phyloP scores from a whole-genome alignment of 2,113 vertebrate genomes.

The Colossoma macropomum region DNA sequence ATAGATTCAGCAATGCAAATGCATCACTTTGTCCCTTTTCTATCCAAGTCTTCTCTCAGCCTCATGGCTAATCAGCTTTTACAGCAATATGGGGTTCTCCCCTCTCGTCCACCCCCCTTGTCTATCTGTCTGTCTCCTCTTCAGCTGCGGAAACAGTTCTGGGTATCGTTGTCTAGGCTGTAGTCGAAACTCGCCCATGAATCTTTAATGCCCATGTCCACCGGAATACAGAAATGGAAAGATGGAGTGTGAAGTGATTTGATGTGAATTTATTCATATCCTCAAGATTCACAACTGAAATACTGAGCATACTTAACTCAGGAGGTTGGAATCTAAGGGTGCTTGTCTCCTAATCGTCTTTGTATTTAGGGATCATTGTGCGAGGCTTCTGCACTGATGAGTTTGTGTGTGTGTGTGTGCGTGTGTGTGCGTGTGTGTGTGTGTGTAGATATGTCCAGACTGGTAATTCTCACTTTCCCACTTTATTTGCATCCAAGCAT shows the following conservation, averaged over 20 bases:
- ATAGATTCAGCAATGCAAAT: slow-evolving; percentile 1
- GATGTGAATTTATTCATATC: slow-evolving; percentile 28
- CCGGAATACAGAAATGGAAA: slow-evolving; percentile 17
- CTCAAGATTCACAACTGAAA: slow-evolving; percentile 3
- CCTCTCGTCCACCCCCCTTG: neutral
- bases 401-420: neutral
- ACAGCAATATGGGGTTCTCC: neutral
- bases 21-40: slow-evolving; percentile 29
- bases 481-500: slow-evolving; percentile 4
- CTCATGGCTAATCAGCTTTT: slow-evolving; percentile 39
- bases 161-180: slow-evolving; percentile 27
- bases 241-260: slow-evolving; percentile 43
- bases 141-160: slow-evolving; percentile 28
- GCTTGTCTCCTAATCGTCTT: neutral
- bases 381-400: neutral
- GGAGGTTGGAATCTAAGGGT: slow-evolving; percentile 13
- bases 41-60: slow-evolving; percentile 18
- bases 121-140: neutral
- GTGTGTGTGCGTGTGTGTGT: neutral
- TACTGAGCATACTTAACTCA: neutral
- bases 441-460: neutral
- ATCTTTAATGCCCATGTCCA: slow-evolving; percentile 41
- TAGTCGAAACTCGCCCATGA: slow-evolving; percentile 43
- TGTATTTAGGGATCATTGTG: neutral
- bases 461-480: slow-evolving; percentile 7